Evolutionary conservation across 2,797 vertebrate species (phyloP).

Genomic region (Peromyscus nudipes): DNA sequence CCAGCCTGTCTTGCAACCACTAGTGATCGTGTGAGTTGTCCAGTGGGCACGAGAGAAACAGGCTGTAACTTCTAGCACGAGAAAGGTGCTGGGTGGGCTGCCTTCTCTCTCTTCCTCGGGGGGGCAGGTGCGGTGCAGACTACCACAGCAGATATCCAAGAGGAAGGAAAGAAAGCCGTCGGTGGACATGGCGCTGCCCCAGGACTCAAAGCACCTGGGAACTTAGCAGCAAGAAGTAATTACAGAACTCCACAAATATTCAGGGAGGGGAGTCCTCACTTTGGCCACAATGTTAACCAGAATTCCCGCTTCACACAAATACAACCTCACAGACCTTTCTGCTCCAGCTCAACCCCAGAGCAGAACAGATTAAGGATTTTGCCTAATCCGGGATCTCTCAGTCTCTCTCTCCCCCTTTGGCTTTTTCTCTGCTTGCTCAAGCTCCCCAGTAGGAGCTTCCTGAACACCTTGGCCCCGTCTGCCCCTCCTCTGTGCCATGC

Average conservation of each 20-base stretch:
- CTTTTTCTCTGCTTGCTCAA: neutral
- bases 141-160: neutral
- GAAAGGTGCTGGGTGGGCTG: no score
- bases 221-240: neutral
- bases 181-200: accelerated
- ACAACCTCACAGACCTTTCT: neutral
- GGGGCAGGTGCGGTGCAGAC: no score
- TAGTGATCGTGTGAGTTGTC: neutral
- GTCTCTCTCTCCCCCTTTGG: accelerated
- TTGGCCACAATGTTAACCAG: neutral
- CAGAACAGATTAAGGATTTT: neutral
- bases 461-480: neutral
- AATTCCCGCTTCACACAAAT: neutral
- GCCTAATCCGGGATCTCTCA: neutral
- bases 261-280: neutral
- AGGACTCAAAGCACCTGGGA: neutral
- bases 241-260: neutral
- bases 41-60: neutral
- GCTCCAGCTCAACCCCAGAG: neutral
- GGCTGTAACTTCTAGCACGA: neutral
- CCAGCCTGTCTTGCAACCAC: neutral
- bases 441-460: neutral
- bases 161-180: neutral
- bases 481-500: neutral
- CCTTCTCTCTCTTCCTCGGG: neutral